Conservation (phyloP, 2,797 vertebrate species). For the Loris lydekkerianus region DNA sequence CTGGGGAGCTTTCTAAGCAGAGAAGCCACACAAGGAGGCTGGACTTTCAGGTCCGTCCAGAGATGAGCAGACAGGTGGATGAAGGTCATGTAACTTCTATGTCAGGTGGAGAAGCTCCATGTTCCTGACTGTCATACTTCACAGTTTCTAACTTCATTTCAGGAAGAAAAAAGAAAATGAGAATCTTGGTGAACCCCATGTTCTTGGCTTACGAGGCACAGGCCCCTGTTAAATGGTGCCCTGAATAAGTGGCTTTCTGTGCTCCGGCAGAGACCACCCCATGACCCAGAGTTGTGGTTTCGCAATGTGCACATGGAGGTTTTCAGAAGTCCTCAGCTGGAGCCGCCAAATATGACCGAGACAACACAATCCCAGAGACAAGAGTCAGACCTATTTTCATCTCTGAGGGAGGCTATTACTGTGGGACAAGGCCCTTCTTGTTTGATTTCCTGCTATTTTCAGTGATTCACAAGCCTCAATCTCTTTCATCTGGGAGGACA, state of each 20-base stretch:
- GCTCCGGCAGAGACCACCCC: slow-evolving; percentile 45
- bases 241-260: slow-evolving; percentile 69
- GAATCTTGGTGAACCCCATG: slow-evolving; percentile 37
- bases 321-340: slow-evolving; percentile 72
- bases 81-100: neutral
- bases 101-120: neutral
- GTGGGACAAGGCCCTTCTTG: slow-evolving; percentile 80
- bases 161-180: neutral
- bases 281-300: slow-evolving; percentile 67
- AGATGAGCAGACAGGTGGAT: neutral
- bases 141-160: slow-evolving; percentile 48
- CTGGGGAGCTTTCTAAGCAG: neutral
- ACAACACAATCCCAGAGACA: slow-evolving; percentile 65
- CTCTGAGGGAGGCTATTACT: slow-evolving; percentile 74
- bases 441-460: slow-evolving; percentile 80
- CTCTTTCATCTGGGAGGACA: slow-evolving; percentile 75
- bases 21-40: neutral
- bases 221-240: neutral
- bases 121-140: slow-evolving; percentile 7
- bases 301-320: slow-evolving; percentile 50
- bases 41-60: neutral
- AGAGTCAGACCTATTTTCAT: slow-evolving; percentile 84
- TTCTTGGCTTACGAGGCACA: slow-evolving; percentile 59
- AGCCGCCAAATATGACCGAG: slow-evolving; percentile 58
- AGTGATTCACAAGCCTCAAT: slow-evolving; percentile 75